These are phyloP conservation scores for Holothuria glaberrima DNA, from an alignment of 35 echinoderm and acorn worm genomes.

Conservation along the genomic window DNA sequence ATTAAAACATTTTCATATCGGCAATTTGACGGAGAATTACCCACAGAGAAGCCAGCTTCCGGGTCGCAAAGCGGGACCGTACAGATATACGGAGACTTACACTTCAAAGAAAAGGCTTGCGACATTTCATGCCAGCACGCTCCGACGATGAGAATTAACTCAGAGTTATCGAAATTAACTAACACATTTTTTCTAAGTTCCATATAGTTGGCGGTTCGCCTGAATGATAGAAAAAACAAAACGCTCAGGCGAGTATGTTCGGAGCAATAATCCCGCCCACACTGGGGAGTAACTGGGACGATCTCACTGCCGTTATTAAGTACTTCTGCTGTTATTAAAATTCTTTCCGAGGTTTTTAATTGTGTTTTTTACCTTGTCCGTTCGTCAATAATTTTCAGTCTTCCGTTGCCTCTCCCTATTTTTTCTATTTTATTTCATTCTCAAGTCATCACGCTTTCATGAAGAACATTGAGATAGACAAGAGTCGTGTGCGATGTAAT, in stretches of 20 bases:
- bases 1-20: too few species aligned
- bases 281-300: constrained; percentile 23
- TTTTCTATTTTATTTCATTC: background rate
- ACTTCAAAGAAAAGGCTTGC: too few species aligned
- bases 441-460: constrained; percentile 18
- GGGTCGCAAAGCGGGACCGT: too few species aligned
- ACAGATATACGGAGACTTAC: too few species aligned
- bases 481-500: constrained; percentile 41
- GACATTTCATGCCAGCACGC: background rate
- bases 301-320: background rate
- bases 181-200: constrained; percentile 4
- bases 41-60: too few species aligned
- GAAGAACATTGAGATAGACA: constrained; percentile 25
- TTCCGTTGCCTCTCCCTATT: background rate
- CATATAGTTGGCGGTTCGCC: constrained; percentile 11
- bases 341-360: constrained; percentile 23
- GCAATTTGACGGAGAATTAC: too few species aligned
- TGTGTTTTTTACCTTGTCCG: background rate
- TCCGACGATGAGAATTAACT: constrained; percentile 3
- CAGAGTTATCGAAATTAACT: constrained; percentile 16
- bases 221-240: constrained; percentile 30
- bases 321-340: constrained; percentile 38
- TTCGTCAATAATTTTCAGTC: background rate
- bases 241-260: constrained; percentile 10
- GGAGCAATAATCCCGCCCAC: constrained; percentile 14